Evolutionary conservation across 1,140 invertebrate genomes (phyloP), one percentile per base, ranked within the genome.

Genomic region (Lordiphosa collinella): DNA sequence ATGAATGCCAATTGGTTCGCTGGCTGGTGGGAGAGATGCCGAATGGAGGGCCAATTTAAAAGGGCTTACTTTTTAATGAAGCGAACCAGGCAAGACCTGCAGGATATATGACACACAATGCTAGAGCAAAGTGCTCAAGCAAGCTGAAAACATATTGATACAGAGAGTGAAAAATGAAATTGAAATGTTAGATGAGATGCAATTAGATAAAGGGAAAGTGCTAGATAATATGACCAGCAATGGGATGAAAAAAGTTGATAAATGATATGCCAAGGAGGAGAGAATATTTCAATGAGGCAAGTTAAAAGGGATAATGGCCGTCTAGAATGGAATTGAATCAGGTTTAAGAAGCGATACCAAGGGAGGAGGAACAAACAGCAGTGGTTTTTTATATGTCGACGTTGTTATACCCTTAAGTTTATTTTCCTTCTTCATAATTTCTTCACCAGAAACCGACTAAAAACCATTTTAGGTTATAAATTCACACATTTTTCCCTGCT

Each of bases 51-150:
- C 72, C 78, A 82, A 84, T 84, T 85, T 75, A 80, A 80, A 80
- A 75, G 76, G 75, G 62, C 75, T 82, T 82, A 82, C 57, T 82
- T 80, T 82, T 82, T 80, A 80, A 80, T 80, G 71, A 80, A 80
- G 75, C 70, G 65, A 67, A 57, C 53, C 48, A 59, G 64, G 52
- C 35, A 55, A 43, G 55, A 69, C 5, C 25, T 55, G 40, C 36
- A 63, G 29, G 34, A 31, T 56, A 65, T 65, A 62, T 49, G 44
- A 44, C 32, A 51, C 37, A 40, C 37, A 37, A 41, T 31, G 18
- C 18, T 22, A 5, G 18, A 29, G 50, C 16, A 56, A 38, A 13
- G 11, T 36, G n/a, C 2, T 18, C n/a, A 35, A 52, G 56, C 49
- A 65, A 73, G 46, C 53, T 59, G 74, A 46, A 50, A 60, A 64